Evolutionary conservation across 1,140 invertebrate genomes (phyloP), one percentile per base, ranked within the genome.

Genomic region (Aphelinus atriplicis): DNA sequence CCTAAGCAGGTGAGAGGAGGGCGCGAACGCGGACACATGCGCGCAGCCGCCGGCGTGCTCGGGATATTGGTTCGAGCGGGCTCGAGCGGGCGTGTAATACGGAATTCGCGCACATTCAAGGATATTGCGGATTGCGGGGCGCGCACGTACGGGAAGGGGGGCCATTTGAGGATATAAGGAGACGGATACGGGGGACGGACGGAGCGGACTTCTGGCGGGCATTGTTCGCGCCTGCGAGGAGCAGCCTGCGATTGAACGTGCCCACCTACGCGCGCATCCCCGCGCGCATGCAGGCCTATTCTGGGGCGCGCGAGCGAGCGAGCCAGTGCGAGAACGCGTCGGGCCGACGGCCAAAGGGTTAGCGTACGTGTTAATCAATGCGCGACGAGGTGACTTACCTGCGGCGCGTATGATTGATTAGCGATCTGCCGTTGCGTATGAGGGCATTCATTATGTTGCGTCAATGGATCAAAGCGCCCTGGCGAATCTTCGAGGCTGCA

Each of bases 201-300:
- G 7, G 7, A 62, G 48, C 7, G 65, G 47, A 55, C 65, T 55
- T 67, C 65, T 67, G 63, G 42, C 47, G 42, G 50, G 26, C 42
- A 75, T 75, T 75, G 73, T 70, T 53, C 60, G 3, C 1, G 51
- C 60, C 26, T 26, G 26, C 26, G 61, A 64, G 73, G 58, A 75
- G 70, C 26, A 26, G 26, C 26, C 64, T 75, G 50, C 58, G 67
- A 74, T 71, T 78, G 61, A 55, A 55, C 62, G 55, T 58, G 57
- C 53, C 46, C n/a, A 67, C 55, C 48, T 71, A 58, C 7, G 26
- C 51, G 67, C 45, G 65, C 57, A 62, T 70, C 51, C 58, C 26
- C 26, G 42, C 26, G 48, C 9, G 45, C 68, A 26, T 57, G 65
- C 43, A 26, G 45, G n/a, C 50, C 48, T 62, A 62, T 43, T 26